Conservation (phyloP, 2,113 vertebrate genomes). For the Misgurnus anguillicaudatus region DNA sequence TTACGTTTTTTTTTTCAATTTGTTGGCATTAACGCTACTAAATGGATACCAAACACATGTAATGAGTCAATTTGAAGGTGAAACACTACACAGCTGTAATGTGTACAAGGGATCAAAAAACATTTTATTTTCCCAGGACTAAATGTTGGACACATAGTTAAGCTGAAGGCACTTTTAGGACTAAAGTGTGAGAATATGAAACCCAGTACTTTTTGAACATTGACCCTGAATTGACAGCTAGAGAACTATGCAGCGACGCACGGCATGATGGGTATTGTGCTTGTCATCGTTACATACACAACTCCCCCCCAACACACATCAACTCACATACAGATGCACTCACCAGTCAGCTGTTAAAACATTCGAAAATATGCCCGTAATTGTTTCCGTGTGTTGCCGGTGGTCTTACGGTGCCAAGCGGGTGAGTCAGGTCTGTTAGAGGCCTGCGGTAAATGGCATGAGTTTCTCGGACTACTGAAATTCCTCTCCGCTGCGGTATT, state of each 20-base stretch:
- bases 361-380: conserved; percentile 63
- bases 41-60: not conserved
- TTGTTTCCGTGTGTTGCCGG: conserved; percentile 66
- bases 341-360: conserved; percentile 71
- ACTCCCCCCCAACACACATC: conserved; percentile 43
- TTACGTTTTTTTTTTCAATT: not conserved
- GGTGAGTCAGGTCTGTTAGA: conserved; percentile 59
- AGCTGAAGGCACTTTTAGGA: not conserved
- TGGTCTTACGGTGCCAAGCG: conserved; percentile 64
- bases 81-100: not conserved
- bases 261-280: conserved; percentile 53
- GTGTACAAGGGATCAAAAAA: not conserved
- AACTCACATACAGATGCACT: conserved; percentile 39
- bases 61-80: not conserved
- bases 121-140: conserved; percentile 14
- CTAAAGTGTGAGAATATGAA: conserved; percentile 24
- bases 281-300: conserved; percentile 56
- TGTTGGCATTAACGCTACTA: not conserved
- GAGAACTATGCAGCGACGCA: not conserved
- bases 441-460: conserved; percentile 49
- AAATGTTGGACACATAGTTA: not conserved
- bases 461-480: conserved; percentile 64
- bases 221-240: conserved; percentile 30
- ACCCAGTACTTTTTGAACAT: not conserved
- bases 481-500: conserved; percentile 48